A percentile compares a stretch with the other conserved stretches of the same genome.
Conservation (phyloP, 2,797 vertebrate genomes). For the Oophaga sylvatica region DNA sequence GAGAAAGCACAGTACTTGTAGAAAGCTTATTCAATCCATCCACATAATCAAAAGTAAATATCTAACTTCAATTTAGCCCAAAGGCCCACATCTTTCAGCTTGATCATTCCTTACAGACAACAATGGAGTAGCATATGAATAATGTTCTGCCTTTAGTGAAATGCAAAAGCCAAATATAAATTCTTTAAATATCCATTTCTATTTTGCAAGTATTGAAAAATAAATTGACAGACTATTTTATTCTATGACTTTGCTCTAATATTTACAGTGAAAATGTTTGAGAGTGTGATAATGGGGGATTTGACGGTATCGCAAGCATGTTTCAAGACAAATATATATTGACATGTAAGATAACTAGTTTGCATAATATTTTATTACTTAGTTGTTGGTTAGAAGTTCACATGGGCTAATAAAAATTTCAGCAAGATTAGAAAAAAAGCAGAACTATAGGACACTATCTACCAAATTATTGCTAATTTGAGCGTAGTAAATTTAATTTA, state of each 20-base stretch:
- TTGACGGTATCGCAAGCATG: neutral
- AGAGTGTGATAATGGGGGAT: slow-evolving; percentile 9
- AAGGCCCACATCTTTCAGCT: slow-evolving; percentile 30
- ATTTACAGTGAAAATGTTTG: neutral
- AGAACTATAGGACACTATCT: too few species aligned
- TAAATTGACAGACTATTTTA: slow-evolving; percentile 35
- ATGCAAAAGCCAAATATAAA: slow-evolving; percentile 34
- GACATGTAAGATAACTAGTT: neutral
- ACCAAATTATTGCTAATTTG: too few species aligned
- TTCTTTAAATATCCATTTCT: slow-evolving; percentile 16
- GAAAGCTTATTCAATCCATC: slow-evolving; percentile 31
- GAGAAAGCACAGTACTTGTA: slow-evolving; percentile 16
- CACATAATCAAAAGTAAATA: slow-evolving; percentile 47
- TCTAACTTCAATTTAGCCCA: slow-evolving; percentile 46
- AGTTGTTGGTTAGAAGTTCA: neutral
- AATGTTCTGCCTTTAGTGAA: slow-evolving; percentile 28
- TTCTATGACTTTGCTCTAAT: slow-evolving; percentile 7
- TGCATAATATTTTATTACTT: slow-evolving; percentile 1
- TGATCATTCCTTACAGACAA: slow-evolving; percentile 26
- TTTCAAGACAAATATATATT: slow-evolving; percentile 9
- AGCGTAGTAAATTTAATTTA: too few species aligned
- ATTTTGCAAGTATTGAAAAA: slow-evolving; percentile 27
- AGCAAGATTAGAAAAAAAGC: neutral
- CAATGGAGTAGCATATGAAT: slow-evolving; percentile 18
- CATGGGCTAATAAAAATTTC: neutral